phyloP scores from a whole-genome alignment of 37 sponge, comb jelly and placozoan genomes.

The Dysidea cf. avara region DNA sequence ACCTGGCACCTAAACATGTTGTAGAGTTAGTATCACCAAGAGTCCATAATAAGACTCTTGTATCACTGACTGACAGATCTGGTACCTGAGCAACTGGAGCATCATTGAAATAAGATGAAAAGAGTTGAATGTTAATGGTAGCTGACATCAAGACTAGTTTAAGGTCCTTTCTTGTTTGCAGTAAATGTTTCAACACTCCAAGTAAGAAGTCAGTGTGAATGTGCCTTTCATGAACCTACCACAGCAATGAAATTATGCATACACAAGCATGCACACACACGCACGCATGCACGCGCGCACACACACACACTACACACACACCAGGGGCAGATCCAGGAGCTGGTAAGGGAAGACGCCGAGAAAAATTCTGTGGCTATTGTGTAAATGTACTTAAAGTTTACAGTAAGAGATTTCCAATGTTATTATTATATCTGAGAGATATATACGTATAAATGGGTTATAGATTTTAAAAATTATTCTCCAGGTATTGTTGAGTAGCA shows the following conservation, averaged over 20 bases:
- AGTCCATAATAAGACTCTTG: background rate
- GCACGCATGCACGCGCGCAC: too few relatives aligned
- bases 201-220: slow-evolving; percentile 89
- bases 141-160: slow-evolving; percentile 94
- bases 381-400: too few relatives aligned
- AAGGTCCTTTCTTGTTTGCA: slow-evolving; percentile 66
- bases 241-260: slow-evolving; percentile 17
- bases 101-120: slow-evolving; percentile 68
- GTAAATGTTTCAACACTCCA: slow-evolving; percentile 67
- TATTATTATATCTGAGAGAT: too few relatives aligned
- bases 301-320: too few relatives aligned
- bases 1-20: slow-evolving; percentile 67
- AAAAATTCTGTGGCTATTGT: too few relatives aligned
- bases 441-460: too few relatives aligned
- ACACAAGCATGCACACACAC: too few relatives aligned
- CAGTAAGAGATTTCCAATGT: too few relatives aligned
- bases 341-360: too few relatives aligned
- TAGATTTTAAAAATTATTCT: too few relatives aligned
- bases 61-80: background rate
- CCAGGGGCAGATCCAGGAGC: too few relatives aligned
- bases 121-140: slow-evolving; percentile 90
- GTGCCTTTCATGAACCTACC: slow-evolving; percentile 85
- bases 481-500: too few relatives aligned
- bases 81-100: slow-evolving; percentile 80
- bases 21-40: background rate